Evolutionary conservation across 1,140 invertebrate genomes (phyloP), one percentile per base, ranked within the genome.

Genomic region (Diorhabda sublineata): DNA sequence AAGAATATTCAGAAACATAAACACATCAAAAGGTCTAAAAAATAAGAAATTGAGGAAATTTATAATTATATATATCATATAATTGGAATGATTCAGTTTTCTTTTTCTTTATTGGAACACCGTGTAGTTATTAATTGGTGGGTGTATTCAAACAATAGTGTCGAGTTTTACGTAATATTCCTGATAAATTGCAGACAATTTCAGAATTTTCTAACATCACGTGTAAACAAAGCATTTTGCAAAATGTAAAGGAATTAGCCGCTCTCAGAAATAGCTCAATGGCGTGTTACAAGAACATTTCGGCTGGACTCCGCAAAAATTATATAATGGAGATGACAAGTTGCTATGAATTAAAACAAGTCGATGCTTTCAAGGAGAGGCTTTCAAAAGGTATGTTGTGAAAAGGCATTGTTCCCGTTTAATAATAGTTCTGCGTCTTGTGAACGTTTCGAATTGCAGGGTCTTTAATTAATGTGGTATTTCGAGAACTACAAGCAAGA

Each of bases 381-480:
- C 61, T 62, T n/a, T 44, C 61, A 11, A 11, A 62, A 44, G 9
- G 61, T 62, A 62, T 62, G 61, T 62, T 62, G 43, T 62, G 42
- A 9, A 42, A 43, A 61, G 44, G 8, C 61, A 62, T 62, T 62
- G 61, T 62, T 62, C 61, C 42, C 6, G 43, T 62, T 62, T 62
- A 45, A 62, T 62, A 62, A 62, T 62, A 62, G 61, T 62, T 44
- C 61, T 62, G 61, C 43, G 61, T 62, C 45, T 62, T 61, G 59
- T 43, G 26, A 61, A 61, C 59, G 59, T 6, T 52, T 61, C 59
- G 61, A 62, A 62, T 62, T 62, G 61, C n/a, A 44, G 61, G 61
- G 61, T n/a, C 61, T 62, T 62, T 62, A 44, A 62, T 62, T 62
- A 62, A 62, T 62, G 61, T 62, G 61, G 42, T 62, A 62, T 62